Evolutionary conservation across 2,797 vertebrate genomes (phyloP).

Genomic region (Helarctos malayanus): DNA sequence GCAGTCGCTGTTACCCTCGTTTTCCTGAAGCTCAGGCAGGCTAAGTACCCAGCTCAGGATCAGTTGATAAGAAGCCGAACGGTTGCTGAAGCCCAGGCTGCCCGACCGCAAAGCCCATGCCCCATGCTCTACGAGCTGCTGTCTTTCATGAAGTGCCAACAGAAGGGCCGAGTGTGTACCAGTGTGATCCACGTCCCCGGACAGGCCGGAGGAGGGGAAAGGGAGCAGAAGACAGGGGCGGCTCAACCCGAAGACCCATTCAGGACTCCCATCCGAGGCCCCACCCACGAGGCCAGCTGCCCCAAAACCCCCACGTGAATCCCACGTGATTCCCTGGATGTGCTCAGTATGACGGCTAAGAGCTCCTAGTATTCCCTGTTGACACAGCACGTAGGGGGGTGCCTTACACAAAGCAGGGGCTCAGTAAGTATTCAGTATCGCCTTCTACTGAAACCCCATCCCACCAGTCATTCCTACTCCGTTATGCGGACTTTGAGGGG

Average conservation of each 20-base stretch:
- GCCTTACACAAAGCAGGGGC: not conserved
- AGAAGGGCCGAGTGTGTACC: not conserved
- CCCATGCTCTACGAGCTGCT: fast-evolving
- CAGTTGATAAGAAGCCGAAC: not conserved
- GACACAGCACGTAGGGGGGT: fast-evolving
- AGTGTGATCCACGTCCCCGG: too few species aligned
- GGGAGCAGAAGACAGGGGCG: too few species aligned
- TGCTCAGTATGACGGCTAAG: not conserved
- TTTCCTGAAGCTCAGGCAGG: not conserved
- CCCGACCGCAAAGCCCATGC: fast-evolving
- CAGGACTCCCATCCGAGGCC: not conserved
- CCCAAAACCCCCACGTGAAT: not conserved
- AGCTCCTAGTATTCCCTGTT: not conserved
- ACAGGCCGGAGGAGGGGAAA: not conserved
- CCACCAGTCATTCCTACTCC: not conserved
- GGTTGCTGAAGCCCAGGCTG: fast-evolving
- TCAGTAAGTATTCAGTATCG: not conserved
- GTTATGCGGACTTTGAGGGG: not conserved
- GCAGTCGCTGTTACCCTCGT: not conserved
- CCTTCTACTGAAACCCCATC: not conserved
- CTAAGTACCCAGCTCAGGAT: not conserved
- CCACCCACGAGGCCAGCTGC: not conserved
- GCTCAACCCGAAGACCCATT: not conserved
- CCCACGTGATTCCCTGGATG: fast-evolving
- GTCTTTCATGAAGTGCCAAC: not conserved